Percentiles rank a stretch among this genome's conserved stretches.
Conservation (phyloP, 2,888 invertebrate genomes). For the Meloe dianella region DNA sequence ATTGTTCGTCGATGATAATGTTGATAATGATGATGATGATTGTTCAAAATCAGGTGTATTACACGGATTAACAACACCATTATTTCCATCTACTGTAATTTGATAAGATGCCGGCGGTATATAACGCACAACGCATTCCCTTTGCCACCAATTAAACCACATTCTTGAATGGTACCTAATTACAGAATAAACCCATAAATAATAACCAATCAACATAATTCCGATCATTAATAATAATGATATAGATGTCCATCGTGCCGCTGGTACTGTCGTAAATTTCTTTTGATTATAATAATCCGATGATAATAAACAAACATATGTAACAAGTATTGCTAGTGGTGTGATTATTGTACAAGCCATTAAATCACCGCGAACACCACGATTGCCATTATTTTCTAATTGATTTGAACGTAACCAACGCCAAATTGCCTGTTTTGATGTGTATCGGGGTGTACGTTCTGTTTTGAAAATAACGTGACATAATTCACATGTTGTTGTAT, state of each 20-base stretch:
- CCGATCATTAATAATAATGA: constrained; percentile 60
- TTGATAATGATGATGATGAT: neutral
- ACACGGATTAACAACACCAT: neutral
- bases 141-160: constrained; percentile 66
- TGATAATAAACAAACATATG: constrained; percentile 62
- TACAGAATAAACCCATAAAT: constrained; percentile 62
- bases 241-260: constrained; percentile 61
- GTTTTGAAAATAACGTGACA: constrained; percentile 74
- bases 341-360: constrained; percentile 65
- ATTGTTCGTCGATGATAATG: neutral
- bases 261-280: constrained; percentile 59
- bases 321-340: constrained; percentile 63
- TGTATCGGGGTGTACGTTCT: constrained; percentile 67
- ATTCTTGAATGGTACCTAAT: constrained; percentile 61
- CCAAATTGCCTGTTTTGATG: constrained; percentile 63
- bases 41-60: neutral
- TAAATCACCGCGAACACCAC: constrained; percentile 61
- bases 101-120: constrained; percentile 45
- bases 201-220: constrained; percentile 62
- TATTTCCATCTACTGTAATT: neutral
- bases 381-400: constrained; percentile 47
- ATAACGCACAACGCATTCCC: constrained; percentile 61
- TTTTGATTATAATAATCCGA: constrained; percentile 62
- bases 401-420: constrained; percentile 64
- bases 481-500: constrained; percentile 73